Base-by-base conservation (phyloP, 1,140 invertebrate genomes). In the Teleogryllus occipitalis region DNA sequence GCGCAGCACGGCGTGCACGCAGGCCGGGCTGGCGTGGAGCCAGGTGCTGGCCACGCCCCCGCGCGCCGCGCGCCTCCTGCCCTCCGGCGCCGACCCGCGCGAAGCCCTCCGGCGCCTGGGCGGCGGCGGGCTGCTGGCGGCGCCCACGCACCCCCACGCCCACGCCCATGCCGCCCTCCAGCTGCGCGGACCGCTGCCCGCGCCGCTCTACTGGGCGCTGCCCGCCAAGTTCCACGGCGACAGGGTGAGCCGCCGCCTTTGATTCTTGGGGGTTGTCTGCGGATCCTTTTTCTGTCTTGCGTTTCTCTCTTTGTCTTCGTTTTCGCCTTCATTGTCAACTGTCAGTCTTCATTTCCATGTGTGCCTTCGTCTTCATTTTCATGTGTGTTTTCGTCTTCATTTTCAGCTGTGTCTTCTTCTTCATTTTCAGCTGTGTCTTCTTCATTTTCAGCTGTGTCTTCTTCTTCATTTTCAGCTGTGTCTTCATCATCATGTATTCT, bases 181-280 rank as follows among this genome's bases (percentile, higher is more conserved):
- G 83, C 83, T 77, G 81, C 82, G 81, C 82, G 87, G 81, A 84
- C 83, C 81, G 85, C 86, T 15, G 85, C 48, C 14, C 15, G 91
- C 91, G 81, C 95, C 96, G 0, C 87, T 97, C 2, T 98, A 97
- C 85, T 97, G 96, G 91, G 90, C 92, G 82, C 86, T 98, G 8
- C 95, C 96, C 0, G 87, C 90, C 3, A 88, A 92, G 74, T 97
- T 98, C 86, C 88, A 94, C 5, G 96, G 96, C 6, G 97, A 99
- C 87, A 92, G 91, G 88, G 92, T 93, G 85, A 83, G 81, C 46
- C 27, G 27, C 1, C 27, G 1, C 5, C 27, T 39, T 39, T 39
- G 1, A 1, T 39, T 39, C 27, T 39, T 39, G 1, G 5, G 27
- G 1, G 1, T 39, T 39, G 27, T 39, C 27, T 39, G 5, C 1